Evolutionary conservation across 1,140 invertebrate genomes (phyloP).

Genomic region (Drosophila bocqueti): DNA sequence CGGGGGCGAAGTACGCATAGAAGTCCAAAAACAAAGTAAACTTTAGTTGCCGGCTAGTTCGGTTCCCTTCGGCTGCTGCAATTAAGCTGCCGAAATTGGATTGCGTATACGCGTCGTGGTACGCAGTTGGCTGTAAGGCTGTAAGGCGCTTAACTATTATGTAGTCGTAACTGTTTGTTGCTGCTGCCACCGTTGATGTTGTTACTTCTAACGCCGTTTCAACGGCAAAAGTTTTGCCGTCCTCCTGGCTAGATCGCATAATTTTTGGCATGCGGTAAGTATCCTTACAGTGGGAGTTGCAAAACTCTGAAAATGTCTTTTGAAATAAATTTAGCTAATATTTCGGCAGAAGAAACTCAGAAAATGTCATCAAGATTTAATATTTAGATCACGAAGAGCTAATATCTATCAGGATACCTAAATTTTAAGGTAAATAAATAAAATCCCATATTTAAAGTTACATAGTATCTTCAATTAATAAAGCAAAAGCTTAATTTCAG

Average conservation of each 20-base stretch:
- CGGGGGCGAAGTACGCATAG: constrained; percentile 8
- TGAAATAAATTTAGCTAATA: neutral
- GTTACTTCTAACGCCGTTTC: constrained; percentile 10
- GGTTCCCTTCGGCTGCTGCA: constrained; percentile 36
- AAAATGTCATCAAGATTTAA: neutral
- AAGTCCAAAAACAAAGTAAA: constrained; percentile 39
- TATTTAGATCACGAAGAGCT: neutral
- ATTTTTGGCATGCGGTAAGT: constrained; percentile 35
- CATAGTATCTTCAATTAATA: neutral
- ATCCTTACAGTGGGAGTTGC: neutral
- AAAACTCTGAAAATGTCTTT: neutral
- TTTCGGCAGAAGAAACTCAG: neutral
- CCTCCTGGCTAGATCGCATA: constrained; percentile 11
- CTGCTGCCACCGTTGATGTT: constrained; percentile 5
- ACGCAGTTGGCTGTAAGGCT: constrained; percentile 63
- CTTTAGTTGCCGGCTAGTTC: constrained; percentile 53
- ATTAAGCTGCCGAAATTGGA: constrained; percentile 75
- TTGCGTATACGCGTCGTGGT: constrained; percentile 73
- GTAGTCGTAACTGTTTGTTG: constrained; percentile 33
- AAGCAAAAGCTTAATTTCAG: neutral
- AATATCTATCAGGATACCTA: neutral
- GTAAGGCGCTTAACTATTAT: constrained; percentile 69
- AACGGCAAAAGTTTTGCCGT: constrained; percentile 21
- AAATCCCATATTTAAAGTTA: neutral
- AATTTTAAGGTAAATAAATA: neutral